phyloP scores from a whole-genome alignment of 1,140 invertebrate species.

The Coelopa frigida region DNA sequence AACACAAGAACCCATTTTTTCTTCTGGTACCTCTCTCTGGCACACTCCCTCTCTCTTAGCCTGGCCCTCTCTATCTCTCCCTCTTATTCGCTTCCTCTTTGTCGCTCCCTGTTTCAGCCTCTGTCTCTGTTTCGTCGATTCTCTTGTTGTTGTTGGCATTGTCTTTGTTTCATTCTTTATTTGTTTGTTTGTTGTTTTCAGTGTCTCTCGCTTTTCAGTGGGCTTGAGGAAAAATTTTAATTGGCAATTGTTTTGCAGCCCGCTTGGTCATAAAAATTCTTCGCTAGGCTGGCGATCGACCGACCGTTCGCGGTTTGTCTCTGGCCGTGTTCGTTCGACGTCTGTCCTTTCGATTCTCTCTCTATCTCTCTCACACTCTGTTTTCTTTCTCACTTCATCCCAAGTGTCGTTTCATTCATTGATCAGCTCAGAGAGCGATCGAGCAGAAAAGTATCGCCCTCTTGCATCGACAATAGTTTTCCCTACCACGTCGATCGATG shows the following conservation, averaged over 20 bases:
- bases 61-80: neutral
- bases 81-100: neutral
- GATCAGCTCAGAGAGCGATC: too few species aligned
- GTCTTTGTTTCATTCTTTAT: neutral
- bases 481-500: too few species aligned
- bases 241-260: slow-evolving; percentile 22
- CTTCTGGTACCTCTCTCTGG: neutral
- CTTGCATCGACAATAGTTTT: too few species aligned
- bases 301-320: slow-evolving; percentile 8
- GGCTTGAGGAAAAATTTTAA: slow-evolving; percentile 22
- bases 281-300: too few species aligned
- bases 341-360: too few species aligned
- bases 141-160: neutral
- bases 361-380: too few species aligned
- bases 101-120: neutral
- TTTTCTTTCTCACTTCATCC: too few species aligned
- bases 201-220: too few species aligned
- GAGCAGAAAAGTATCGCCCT: too few species aligned
- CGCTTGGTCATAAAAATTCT: slow-evolving; percentile 21
- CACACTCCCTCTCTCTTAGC: neutral
- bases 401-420: too few species aligned
- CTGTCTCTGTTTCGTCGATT: neutral
- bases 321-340: too few species aligned
- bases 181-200: slow-evolving; percentile 13
- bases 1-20: slow-evolving; percentile 20